Evolutionary conservation across 2,797 vertebrate species (phyloP).

Genomic region (Pyrocephalus nanus): DNA sequence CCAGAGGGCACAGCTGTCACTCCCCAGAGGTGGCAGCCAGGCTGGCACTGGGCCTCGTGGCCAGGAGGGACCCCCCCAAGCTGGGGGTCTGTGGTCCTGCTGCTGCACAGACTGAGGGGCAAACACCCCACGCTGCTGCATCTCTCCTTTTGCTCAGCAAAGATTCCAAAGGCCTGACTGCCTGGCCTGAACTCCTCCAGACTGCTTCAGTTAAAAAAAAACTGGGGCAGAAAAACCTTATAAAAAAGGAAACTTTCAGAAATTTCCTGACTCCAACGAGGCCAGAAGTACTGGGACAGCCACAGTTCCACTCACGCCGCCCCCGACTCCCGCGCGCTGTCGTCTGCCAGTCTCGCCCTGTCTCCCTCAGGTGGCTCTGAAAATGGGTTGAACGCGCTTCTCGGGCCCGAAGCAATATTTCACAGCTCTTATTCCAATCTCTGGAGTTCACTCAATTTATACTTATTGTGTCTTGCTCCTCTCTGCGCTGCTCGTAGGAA

Average conservation of each 20-base stretch:
- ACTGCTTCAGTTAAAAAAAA: not conserved
- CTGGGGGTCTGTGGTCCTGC: not conserved
- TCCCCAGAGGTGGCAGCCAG: not conserved
- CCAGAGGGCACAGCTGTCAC: fast-evolving
- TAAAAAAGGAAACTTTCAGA: not conserved
- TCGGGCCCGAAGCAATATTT: constrained; percentile 17
- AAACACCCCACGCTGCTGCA: fast-evolving
- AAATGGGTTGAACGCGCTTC: constrained; percentile 32
- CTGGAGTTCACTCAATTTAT: constrained; percentile 33
- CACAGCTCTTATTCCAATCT: not conserved
- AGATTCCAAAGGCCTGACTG: not conserved
- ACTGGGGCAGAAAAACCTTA: constrained; percentile 26
- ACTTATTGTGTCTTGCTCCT: constrained; percentile 5
- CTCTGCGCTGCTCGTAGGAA: not conserved
- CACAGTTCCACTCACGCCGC: not conserved
- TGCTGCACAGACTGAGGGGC: fast-evolving
- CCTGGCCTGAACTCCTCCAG: not conserved
- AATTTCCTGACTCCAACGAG: constrained; percentile 15
- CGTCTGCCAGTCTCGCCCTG: not conserved
- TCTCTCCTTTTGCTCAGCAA: not conserved
- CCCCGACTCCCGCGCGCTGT: not conserved
- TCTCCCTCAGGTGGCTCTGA: constrained; percentile 24
- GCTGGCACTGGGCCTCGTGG: fast-evolving
- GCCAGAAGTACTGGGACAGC: constrained; percentile 47
- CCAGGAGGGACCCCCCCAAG: fast-evolving